Evolutionary conservation across 1,140 invertebrate genomes (phyloP), one percentile per base, ranked within the genome.

Genomic region (Heterodera schachtii): DNA sequence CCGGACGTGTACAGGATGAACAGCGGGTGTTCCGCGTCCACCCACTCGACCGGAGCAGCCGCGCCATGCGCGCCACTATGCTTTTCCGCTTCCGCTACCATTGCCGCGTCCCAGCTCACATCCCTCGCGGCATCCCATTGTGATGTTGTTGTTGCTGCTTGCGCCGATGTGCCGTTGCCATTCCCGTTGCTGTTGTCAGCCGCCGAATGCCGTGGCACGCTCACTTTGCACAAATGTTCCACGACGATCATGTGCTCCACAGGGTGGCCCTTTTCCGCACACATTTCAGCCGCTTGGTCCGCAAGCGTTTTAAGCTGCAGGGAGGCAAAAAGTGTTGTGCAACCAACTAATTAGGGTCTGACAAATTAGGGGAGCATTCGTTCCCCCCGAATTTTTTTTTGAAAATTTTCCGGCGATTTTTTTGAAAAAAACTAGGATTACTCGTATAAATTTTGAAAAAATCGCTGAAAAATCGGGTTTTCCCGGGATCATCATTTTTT

Each of bases 1-100:
- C 96, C 96, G 91, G 95, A 95, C 1, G 97, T 98, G 90, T 98
- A 98, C 0, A 98, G 92, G 93, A 98, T 96, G 89, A 98, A 98
- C 2, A 98, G 91, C 0, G 95, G 96, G 92, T 98, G 95, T 90
- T 98, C 96, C 41, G 95, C 94, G 71, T 93, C 93, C 92, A 98
- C 93, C 96, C 96, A 98, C 85, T 95, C 95, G 8, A 87, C 84
- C 7, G 84, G 84, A 31, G 95, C 94, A 73, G 93, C 93, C 92
- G 98, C 82, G 5, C 78, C 19, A 7, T 44, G 70, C 75, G 21
- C 21, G 41, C 43, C 31, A 31, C 31, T 31, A 31, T 31, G 31
- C 31, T 31, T 31, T 31, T 31, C 31, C 46, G 8, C n/a, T 73
- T 49, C 75, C 60, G 78, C 46, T 74, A 5, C 69, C 74, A 86